These are phyloP conservation scores for Trogon surrucura DNA, from an alignment of 2,113 vertebrate species.

Conservation along the genomic window DNA sequence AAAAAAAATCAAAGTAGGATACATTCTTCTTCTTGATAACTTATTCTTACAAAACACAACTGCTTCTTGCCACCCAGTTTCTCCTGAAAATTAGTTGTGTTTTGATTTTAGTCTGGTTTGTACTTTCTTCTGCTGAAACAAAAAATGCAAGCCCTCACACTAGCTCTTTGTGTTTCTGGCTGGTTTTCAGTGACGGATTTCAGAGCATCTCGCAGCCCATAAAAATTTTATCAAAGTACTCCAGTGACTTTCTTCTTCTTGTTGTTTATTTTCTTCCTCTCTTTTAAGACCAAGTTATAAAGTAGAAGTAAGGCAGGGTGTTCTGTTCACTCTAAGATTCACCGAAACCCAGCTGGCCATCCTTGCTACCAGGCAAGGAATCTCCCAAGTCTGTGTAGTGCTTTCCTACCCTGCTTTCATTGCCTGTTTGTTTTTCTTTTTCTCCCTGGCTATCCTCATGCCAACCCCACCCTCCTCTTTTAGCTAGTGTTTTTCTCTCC, in stretches of 20 bases:
- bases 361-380: background rate
- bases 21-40: constrained; percentile 10
- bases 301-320: background rate
- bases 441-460: background rate
- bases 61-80: constrained; percentile 31
- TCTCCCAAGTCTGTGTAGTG: background rate
- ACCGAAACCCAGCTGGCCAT: background rate
- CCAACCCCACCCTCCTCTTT: constrained; percentile 15
- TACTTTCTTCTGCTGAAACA: constrained; percentile 5
- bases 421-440: background rate
- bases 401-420: background rate
- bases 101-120: constrained; percentile 21
- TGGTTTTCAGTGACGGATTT: background rate
- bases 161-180: background rate
- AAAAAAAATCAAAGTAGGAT: constrained; percentile 8
- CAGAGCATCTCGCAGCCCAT: background rate
- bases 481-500: background rate
- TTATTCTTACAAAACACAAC: constrained; percentile 12
- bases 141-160: background rate
- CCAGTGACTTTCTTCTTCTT: background rate
- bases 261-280: background rate
- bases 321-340: background rate
- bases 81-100: constrained; percentile 23
- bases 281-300: background rate
- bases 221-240: background rate